A percentile compares a stretch with the other conserved stretches of the same genome.
These are phyloP conservation scores for Chionomys nivalis DNA, from an alignment of 2,113 vertebrate genomes.

Conservation along the genomic window DNA sequence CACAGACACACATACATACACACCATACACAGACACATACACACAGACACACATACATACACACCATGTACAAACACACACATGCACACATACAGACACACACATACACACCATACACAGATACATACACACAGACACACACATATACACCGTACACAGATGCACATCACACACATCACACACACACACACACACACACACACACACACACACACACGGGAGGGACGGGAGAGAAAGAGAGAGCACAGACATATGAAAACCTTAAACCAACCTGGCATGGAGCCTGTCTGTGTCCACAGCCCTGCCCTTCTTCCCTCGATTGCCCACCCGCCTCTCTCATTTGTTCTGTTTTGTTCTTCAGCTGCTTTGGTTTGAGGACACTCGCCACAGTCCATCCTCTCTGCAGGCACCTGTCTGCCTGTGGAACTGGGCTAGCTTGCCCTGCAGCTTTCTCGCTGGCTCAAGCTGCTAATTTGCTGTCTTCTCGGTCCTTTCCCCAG, in stretches of 20 bases:
- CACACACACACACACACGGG: too few species aligned
- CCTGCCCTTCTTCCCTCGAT: rapidly evolving
- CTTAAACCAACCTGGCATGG: background rate
- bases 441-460: background rate
- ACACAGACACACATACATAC: background rate
- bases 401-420: background rate
- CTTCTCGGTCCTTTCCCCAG: background rate
- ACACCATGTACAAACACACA: background rate
- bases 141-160: background rate
- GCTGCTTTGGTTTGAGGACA: background rate
- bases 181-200: background rate
- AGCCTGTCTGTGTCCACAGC: background rate
- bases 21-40: background rate
- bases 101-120: background rate
- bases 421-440: background rate
- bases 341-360: background rate
- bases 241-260: background rate
- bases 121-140: background rate
- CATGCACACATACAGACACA: background rate
- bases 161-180: background rate
- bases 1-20: background rate
- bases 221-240: background rate
- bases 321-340: background rate
- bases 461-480: background rate
- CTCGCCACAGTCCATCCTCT: background rate